Percentiles rank a stretch among this genome's conserved stretches.
Evolutionary conservation across 2,888 invertebrate genomes (phyloP).

Genomic region (Pemphredon lugubris): DNA sequence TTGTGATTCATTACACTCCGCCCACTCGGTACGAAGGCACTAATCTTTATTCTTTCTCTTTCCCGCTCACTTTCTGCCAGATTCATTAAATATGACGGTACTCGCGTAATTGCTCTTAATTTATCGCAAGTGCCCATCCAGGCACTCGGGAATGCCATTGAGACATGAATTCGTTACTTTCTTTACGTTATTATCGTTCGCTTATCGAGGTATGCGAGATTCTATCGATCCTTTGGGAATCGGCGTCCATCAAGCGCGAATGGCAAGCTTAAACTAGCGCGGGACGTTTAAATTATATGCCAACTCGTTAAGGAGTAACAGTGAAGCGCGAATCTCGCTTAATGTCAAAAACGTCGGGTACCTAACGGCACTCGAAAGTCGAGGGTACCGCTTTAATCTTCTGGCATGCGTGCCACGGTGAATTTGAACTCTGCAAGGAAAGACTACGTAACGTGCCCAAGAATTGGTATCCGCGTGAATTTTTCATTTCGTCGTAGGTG

Average conservation of each 20-base stretch:
- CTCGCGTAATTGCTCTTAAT: conserved; percentile 77
- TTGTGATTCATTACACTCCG: conserved; percentile 70
- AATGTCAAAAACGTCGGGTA: no score
- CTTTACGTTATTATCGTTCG: not conserved
- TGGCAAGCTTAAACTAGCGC: no score
- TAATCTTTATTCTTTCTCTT: conserved; percentile 42
- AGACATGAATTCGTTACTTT: conserved; percentile 39
- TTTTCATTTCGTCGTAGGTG: not conserved
- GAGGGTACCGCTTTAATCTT: no score
- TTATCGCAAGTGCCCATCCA: conserved; percentile 69
- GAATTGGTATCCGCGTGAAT: not conserved
- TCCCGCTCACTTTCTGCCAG: conserved; percentile 22
- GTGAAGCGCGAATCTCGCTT: no score
- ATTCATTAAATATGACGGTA: conserved; percentile 67
- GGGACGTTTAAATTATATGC: no score
- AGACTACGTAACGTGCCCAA: not conserved
- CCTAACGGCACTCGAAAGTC: no score
- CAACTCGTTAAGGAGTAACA: no score
- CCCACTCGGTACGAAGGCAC: conserved; percentile 55
- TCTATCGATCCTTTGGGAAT: conserved; percentile 8
- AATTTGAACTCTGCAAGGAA: no score
- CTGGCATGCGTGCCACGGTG: no score
- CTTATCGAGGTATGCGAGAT: no score
- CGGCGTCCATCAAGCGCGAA: no score
- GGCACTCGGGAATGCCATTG: conserved; percentile 72